A percentile compares a stretch with the other conserved stretches of the same genome.
These are phyloP conservation scores for Spialia ferax DNA, from an alignment of 2,888 invertebrate genomes.

Conservation along the genomic window DNA sequence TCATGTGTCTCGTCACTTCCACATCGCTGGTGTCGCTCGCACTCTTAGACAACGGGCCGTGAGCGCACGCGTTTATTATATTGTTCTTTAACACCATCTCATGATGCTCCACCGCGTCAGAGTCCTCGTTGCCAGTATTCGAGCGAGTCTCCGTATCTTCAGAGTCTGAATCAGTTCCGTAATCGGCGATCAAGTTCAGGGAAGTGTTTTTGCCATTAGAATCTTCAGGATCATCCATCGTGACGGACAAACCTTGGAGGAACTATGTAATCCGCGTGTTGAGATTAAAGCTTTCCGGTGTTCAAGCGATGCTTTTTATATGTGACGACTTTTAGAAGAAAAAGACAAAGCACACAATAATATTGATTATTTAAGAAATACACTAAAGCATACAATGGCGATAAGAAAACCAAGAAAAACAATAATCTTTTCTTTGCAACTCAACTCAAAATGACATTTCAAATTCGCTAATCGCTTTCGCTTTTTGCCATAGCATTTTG, in stretches of 20 bases:
- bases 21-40: slow-evolving; percentile 61
- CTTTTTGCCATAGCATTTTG: no score
- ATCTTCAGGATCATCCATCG: slow-evolving; percentile 79
- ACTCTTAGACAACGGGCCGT: slow-evolving; percentile 72
- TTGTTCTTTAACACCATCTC: slow-evolving; percentile 84
- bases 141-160: slow-evolving; percentile 70
- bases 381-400: slow-evolving; percentile 45
- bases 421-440: slow-evolving; percentile 38
- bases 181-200: slow-evolving; percentile 78
- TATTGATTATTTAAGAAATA: slow-evolving; percentile 30
- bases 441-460: slow-evolving; percentile 31
- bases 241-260: slow-evolving; percentile 46
- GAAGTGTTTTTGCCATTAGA: slow-evolving; percentile 81
- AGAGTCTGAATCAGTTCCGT: slow-evolving; percentile 80
- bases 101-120: slow-evolving; percentile 74
- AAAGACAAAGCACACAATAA: slow-evolving; percentile 9
- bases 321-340: neutral
- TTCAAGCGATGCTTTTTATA: neutral
- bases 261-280: slow-evolving; percentile 36
- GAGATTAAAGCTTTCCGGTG: neutral
- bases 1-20: slow-evolving; percentile 75
- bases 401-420: slow-evolving; percentile 47
- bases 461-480: no score
- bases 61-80: slow-evolving; percentile 82
- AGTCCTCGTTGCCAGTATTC: slow-evolving; percentile 68